Conservation (phyloP, 1,140 invertebrate species). For the Periplaneta americana region DNA sequence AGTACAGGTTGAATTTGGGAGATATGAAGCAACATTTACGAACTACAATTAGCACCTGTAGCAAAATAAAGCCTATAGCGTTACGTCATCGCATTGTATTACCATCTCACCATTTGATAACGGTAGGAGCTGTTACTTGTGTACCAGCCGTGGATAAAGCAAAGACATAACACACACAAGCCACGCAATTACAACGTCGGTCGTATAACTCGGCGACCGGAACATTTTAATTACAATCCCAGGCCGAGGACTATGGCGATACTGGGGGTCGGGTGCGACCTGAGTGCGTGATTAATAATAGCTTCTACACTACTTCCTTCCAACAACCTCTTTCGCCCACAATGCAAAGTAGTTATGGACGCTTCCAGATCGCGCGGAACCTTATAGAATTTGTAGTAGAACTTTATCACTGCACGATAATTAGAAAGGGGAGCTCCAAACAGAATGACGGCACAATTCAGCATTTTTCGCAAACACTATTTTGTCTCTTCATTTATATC, state of each 20-base stretch:
- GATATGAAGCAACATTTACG: no score
- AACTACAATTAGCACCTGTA: neutral
- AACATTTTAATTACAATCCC: conserved; percentile 1
- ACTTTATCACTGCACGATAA: neutral
- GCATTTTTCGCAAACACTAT: no score
- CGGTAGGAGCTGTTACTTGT: neutral
- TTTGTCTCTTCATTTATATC: no score
- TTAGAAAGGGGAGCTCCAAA: no score
- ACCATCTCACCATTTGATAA: no score
- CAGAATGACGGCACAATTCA: no score
- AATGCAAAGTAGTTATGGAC: no score
- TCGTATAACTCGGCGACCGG: neutral
- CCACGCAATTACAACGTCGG: neutral
- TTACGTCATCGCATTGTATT: neutral
- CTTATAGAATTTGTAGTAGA: no score
- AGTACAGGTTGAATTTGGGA: no score
- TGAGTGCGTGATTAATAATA: neutral
- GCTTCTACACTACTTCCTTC: neutral
- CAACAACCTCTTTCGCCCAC: no score
- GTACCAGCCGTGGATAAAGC: no score
- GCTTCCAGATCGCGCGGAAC: neutral
- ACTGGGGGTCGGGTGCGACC: neutral
- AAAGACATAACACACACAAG: no score
- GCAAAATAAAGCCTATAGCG: neutral
- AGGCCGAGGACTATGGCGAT: neutral